phyloP scores from a whole-genome alignment of 2,888 invertebrate genomes.

The Tanytarsus gracilentus region DNA sequence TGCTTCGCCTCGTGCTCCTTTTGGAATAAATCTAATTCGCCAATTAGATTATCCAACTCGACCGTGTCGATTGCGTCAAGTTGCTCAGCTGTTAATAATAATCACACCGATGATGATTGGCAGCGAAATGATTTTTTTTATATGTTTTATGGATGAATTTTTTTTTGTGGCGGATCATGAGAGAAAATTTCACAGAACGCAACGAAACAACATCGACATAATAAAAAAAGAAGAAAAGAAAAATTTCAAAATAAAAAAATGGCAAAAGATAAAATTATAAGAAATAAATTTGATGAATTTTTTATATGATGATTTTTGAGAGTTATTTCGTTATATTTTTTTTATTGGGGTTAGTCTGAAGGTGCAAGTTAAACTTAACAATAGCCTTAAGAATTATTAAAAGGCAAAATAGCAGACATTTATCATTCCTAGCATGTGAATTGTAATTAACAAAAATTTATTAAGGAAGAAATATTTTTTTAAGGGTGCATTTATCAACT shows the following conservation, averaged over 20 bases:
- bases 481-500: too few species aligned
- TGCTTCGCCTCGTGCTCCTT: slow-evolving; percentile 40
- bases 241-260: slow-evolving; percentile 29
- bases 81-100: slow-evolving; percentile 38
- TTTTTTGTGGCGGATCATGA: slow-evolving; percentile 15
- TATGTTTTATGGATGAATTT: background rate
- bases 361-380: too few species aligned
- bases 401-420: too few species aligned
- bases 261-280: slow-evolving; percentile 18
- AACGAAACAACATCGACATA: slow-evolving; percentile 27
- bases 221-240: slow-evolving; percentile 18
- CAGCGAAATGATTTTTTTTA: background rate
- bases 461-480: too few species aligned
- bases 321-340: background rate
- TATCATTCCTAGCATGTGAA: too few species aligned
- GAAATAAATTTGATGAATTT: background rate
- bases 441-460: too few species aligned
- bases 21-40: slow-evolving; percentile 45
- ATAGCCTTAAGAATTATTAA: too few species aligned
- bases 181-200: slow-evolving; percentile 1
- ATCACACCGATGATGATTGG: background rate
- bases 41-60: slow-evolving; percentile 45
- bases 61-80: slow-evolving; percentile 35
- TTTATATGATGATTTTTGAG: background rate
- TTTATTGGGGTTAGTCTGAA: too few species aligned